Base-by-base conservation (phyloP, 2,888 invertebrate species). In the Tridacna crocea region DNA sequence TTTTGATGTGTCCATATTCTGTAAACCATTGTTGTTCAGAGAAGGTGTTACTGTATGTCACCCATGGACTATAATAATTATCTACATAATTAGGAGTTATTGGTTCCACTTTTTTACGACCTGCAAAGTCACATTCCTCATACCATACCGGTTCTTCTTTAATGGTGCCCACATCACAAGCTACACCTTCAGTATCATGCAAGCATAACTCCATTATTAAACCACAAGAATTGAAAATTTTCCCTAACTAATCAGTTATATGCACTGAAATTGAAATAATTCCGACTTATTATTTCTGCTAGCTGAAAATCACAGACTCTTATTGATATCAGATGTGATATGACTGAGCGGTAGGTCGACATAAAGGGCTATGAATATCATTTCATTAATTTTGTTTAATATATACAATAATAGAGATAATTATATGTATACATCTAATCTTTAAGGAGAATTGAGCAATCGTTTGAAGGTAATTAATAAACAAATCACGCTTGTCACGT, bases 371-470 rank as follows among this genome's bases (percentile, higher is more conserved):
- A 19, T 55, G 55, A 15, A 55, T 66, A 66, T 46, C 66, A 66
- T 36, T 70, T 70, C 70, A 51, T 51, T 70, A 70, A 70, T 51
- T 19, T 13, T n/a, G 51, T 70, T 70, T 70, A 70, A 70, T 70
- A 51, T 70, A 70, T 70, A 70, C 70, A 51, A 70, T 70, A 70
- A 51, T 70, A 70, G 51, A 70, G 70, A 70, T 70, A 70, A 70
- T 70, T 70, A 48, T 70, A 70, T 70, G 70, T 70, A 70, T 70
- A 70, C 70, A 48, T 48, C 51, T 48, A 70, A 24, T 70, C 70
- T 70, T 70, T 51, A 48, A 48, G 48, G 17, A 51, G 70, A 17
- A 70, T 70, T 70, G 70, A 26, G 70, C 70, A 70, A 70, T 70
- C n/a, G 12, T 24, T 22, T 11, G 26, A 46, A 46, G 51, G 22